Percentiles rank a stretch among this genome's conserved stretches.
Evolutionary conservation across 2,113 vertebrate genomes (phyloP).

Genomic region (Protomyctophum bolini): DNA sequence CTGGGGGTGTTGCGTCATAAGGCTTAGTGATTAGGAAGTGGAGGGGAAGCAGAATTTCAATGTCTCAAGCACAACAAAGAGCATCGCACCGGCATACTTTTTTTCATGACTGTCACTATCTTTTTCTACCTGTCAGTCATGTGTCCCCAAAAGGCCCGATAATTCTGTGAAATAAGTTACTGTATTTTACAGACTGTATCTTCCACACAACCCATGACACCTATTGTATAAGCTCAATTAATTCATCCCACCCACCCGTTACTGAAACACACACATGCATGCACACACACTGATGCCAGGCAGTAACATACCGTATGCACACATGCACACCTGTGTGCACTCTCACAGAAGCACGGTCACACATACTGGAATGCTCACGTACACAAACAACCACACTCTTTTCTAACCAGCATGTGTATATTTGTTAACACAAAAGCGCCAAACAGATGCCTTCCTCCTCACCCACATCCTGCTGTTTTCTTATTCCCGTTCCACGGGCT

Average conservation of each 20-base stretch:
- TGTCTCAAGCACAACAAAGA: slow-evolving; percentile 51
- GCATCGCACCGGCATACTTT: slow-evolving; percentile 55
- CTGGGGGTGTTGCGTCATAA: slow-evolving; percentile 62
- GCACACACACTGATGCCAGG: slow-evolving; percentile 1
- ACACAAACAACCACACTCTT: slow-evolving; percentile 26
- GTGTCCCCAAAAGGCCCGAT: slow-evolving; percentile 42
- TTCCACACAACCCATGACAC: slow-evolving; percentile 41
- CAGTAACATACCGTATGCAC: too few relatives aligned
- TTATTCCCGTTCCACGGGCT: slow-evolving; percentile 35
- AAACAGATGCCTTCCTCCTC: slow-evolving; percentile 43
- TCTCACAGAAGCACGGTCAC: neutral
- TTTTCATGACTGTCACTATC: slow-evolving; percentile 62
- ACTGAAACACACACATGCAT: slow-evolving; percentile 29
- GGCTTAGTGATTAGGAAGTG: slow-evolving; percentile 57
- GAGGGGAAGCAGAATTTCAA: slow-evolving; percentile 45
- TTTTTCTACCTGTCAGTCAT: slow-evolving; percentile 56
- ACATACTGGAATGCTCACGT: neutral
- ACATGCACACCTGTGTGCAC: slow-evolving; percentile 24
- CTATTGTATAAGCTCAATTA: slow-evolving; percentile 30
- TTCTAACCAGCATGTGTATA: slow-evolving; percentile 50
- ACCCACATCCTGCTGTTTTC: slow-evolving; percentile 49
- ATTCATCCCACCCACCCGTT: slow-evolving; percentile 46
- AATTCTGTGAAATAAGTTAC: slow-evolving; percentile 59
- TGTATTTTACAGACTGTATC: slow-evolving; percentile 54
- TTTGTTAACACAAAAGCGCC: slow-evolving; percentile 55